Base-by-base conservation (phyloP, 1,140 invertebrate species). In the Zelostemma sp. region DNA sequence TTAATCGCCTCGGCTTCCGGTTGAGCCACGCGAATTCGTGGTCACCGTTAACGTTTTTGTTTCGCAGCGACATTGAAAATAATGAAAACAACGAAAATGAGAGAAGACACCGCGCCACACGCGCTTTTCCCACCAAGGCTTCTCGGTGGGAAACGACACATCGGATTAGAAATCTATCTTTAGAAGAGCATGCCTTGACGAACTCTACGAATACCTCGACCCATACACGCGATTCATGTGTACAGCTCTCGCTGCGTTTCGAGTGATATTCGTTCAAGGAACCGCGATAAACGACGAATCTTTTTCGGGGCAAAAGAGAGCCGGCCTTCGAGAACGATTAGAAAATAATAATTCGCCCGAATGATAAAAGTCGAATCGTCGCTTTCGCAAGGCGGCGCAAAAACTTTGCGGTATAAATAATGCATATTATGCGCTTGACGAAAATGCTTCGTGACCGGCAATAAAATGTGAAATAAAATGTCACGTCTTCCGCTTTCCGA, bases 111-210 rank as follows among this genome's bases (percentile, higher is more conserved):
- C 15, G 31, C 19, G 8, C 21, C 28, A 50, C 50, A 16, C 51
- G 41, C 48, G 18, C 28, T 14, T 28, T 25, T n/a, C n/a, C 48
- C 31, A 18, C 35, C 28, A 57, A 33, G 15, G 43, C 16, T n/a
- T 11, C 11, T 8, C 40, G 33, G 53, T 59, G 62, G 68, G 57
- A 48, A 64, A 56, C 66, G 60, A 61, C 56, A 70, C 61, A 55
- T 56, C 43, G 68, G 67, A 73, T 73, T 54, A 71, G 58, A 68
- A 45, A 55, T 64, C 69, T 77, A 77, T 70, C 54, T 72, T 74
- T 74, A 76, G 75, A 62, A 12, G 66, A 64, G 56, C 73, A 55
- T 55, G 64, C 54, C 63, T 75, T 72, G 68, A 65, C 56, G 64
- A 41, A 67, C 64, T 58, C 56, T 53, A 45, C 54, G 62, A 70